Evolutionary conservation across 2,113 vertebrate species (phyloP).

Genomic region (Muntiacus reevesi): DNA sequence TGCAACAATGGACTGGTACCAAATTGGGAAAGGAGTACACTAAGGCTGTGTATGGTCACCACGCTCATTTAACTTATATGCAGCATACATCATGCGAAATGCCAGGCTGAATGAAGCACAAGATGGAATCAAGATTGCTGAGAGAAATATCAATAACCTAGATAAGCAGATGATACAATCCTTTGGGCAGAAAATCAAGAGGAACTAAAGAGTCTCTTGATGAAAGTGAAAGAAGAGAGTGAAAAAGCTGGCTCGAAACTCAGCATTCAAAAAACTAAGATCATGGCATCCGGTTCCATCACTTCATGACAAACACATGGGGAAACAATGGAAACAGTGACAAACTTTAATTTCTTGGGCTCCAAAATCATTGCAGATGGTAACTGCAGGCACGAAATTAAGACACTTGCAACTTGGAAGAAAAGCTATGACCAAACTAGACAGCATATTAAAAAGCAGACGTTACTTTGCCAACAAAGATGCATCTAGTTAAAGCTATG

Average conservation of each 20-base stretch:
- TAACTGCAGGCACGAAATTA: not conserved
- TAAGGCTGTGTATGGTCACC: not conserved
- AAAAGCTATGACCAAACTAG: not conserved
- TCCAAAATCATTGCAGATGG: not conserved
- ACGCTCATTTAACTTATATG: not conserved
- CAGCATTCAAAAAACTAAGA: no score
- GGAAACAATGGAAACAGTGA: not conserved
- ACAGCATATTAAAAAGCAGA: not conserved
- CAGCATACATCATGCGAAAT: rapidly evolving
- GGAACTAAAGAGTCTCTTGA: not conserved
- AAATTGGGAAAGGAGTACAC: not conserved
- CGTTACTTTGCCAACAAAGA: not conserved
- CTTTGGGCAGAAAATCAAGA: not conserved
- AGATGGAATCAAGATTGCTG: not conserved
- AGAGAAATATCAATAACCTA: not conserved
- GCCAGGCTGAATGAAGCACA: not conserved
- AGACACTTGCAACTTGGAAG: not conserved
- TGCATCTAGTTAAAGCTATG: not conserved
- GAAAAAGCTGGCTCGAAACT: not conserved
- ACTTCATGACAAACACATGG: not conserved
- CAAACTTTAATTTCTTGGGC: not conserved
- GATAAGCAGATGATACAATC: not conserved
- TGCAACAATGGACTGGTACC: not conserved
- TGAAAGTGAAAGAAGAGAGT: not conserved
- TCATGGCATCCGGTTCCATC: not conserved